phyloP scores from a whole-genome alignment of 2,888 invertebrate genomes.

The Agrotis puta region DNA sequence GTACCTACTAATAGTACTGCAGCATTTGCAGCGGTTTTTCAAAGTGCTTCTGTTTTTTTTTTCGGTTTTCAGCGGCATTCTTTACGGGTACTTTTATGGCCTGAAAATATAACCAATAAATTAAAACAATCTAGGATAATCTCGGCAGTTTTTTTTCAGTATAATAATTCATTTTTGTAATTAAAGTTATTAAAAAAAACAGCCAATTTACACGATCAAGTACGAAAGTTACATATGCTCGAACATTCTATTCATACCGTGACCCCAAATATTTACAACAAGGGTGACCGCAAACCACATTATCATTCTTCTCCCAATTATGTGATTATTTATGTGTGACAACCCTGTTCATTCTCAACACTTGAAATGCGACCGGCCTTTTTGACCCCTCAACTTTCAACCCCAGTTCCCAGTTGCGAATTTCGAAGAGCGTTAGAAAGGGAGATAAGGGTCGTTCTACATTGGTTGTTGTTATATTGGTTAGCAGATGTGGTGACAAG shows the following conservation, averaged over 20 bases:
- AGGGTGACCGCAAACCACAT: constrained; percentile 73
- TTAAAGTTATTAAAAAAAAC: neutral
- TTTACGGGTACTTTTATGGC: too few relatives aligned
- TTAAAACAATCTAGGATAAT: neutral
- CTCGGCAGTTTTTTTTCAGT: too few relatives aligned
- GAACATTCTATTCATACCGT: constrained; percentile 53
- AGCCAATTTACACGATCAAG: constrained; percentile 12
- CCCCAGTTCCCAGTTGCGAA: constrained; percentile 18
- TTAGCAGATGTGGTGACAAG: constrained; percentile 80
- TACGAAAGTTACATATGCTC: constrained; percentile 62
- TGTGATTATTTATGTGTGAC: constrained; percentile 88
- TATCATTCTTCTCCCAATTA: constrained; percentile 85
- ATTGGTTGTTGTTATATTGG: constrained; percentile 60
- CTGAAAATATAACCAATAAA: neutral
- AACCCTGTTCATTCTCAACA: constrained; percentile 68
- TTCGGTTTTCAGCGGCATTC: too few relatives aligned
- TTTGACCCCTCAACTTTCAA: constrained; percentile 58
- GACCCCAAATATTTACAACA: constrained; percentile 64
- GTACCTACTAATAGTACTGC: too few relatives aligned
- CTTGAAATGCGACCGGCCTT: constrained; percentile 67
- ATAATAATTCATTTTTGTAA: too few relatives aligned
- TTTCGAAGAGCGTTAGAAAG: constrained; percentile 2
- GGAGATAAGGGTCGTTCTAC: constrained; percentile 55
- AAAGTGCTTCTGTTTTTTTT: too few relatives aligned
- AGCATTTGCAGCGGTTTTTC: too few relatives aligned